Conservation (phyloP, 2,888 invertebrate species). For the Habroteleia sp. region DNA sequence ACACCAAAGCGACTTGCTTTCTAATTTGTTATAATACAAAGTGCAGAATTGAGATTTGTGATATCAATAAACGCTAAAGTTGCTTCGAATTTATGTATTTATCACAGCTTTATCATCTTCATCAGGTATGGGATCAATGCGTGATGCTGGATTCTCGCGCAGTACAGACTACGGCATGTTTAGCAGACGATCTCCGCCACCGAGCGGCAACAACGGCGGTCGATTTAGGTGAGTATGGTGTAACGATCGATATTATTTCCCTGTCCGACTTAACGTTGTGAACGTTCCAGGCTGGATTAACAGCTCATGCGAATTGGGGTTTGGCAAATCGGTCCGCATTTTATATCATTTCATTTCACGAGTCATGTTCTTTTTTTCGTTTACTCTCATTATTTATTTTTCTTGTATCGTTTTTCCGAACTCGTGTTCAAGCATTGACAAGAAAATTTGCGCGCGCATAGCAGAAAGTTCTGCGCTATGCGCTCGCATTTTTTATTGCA, state of each 20-base stretch:
- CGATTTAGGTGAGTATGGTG: slow-evolving; percentile 78
- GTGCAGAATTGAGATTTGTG: no score
- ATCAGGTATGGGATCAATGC: slow-evolving; percentile 86
- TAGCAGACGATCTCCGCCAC: slow-evolving; percentile 90
- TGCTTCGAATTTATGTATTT: slow-evolving; percentile 46
- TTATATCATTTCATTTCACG: slow-evolving; percentile 55
- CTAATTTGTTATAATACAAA: no score
- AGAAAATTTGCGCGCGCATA: slow-evolving; percentile 34
- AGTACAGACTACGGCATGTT: slow-evolving; percentile 89
- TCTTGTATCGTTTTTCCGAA: neutral
- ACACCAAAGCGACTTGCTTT: no score
- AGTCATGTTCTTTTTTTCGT: slow-evolving; percentile 3
- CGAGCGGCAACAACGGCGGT: slow-evolving; percentile 79
- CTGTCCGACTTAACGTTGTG: slow-evolving; percentile 79
- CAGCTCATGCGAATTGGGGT: slow-evolving; percentile 79
- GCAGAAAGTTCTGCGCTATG: slow-evolving; percentile 12
- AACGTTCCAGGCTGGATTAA: slow-evolving; percentile 77
- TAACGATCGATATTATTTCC: slow-evolving; percentile 62
- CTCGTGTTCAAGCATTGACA: no score
- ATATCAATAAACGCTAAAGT: no score
- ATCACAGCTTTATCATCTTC: slow-evolving; percentile 80
- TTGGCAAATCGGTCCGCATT: slow-evolving; percentile 69
- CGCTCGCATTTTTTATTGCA: slow-evolving; percentile 7
- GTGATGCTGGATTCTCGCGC: slow-evolving; percentile 84
- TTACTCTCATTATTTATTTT: neutral